Evolutionary conservation across 2,113 vertebrate species (phyloP).

Genomic region (Phoxinus phoxinus): DNA sequence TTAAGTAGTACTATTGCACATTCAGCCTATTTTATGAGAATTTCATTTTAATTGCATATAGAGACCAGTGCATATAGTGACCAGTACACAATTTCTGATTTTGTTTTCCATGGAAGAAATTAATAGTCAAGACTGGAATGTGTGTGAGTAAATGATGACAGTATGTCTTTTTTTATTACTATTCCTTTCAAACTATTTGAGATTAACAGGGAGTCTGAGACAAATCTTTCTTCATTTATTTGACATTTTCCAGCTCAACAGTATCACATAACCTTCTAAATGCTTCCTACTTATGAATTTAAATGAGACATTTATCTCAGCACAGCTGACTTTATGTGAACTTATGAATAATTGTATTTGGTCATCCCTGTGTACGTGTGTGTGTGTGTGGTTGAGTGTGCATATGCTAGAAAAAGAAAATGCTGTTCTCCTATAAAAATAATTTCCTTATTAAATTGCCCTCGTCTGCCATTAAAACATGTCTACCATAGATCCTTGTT

Average conservation of each 20-base stretch:
- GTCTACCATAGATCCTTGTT: conserved; percentile 32
- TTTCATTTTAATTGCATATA: neutral
- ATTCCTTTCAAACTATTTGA: neutral
- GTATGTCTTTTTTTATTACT: no score
- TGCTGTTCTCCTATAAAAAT: neutral
- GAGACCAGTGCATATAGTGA: no score
- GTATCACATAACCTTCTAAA: conserved; percentile 9
- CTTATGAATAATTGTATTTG: conserved; percentile 2
- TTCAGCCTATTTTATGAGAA: neutral
- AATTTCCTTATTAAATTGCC: neutral
- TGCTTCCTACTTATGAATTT: conserved; percentile 22
- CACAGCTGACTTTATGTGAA: neutral
- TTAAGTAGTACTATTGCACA: neutral
- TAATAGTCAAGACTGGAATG: neutral
- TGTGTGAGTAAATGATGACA: neutral
- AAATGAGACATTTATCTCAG: neutral
- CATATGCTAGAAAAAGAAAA: conserved; percentile 7
- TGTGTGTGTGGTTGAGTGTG: neutral
- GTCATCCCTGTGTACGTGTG: neutral
- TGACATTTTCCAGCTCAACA: conserved; percentile 9
- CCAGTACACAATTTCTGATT: neutral
- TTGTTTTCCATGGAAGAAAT: neutral
- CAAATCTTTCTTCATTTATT: conserved; percentile 5
- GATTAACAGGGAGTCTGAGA: neutral
- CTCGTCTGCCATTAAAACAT: conserved; percentile 19